Evolutionary conservation across 2,888 invertebrate species (phyloP).

Genomic region (Andrena fulva): DNA sequence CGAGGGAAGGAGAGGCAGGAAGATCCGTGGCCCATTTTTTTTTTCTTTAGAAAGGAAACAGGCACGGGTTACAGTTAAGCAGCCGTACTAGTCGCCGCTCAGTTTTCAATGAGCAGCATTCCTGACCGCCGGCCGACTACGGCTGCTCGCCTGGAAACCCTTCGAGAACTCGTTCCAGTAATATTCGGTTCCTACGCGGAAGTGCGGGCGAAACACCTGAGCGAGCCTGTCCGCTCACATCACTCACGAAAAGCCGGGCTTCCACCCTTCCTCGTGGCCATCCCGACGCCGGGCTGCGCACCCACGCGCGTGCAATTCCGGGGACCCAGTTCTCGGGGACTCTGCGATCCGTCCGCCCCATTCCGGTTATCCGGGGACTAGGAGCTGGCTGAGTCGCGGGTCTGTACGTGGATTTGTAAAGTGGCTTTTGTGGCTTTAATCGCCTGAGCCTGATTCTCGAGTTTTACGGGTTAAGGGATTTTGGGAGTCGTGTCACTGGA

Average conservation of each 20-base stretch:
- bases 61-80: slow-evolving; percentile 78
- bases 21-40: slow-evolving; percentile 78
- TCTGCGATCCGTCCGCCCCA: not conserved
- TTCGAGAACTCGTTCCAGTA: slow-evolving; percentile 58
- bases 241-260: slow-evolving; percentile 9
- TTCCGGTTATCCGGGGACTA: not conserved
- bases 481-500: too few relatives aligned
- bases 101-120: slow-evolving; percentile 71
- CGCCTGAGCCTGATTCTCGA: too few relatives aligned
- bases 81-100: slow-evolving; percentile 50
- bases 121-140: slow-evolving; percentile 54
- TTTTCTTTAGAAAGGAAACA: slow-evolving; percentile 78
- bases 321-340: not conserved
- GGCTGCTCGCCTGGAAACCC: slow-evolving; percentile 64
- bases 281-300: not conserved
- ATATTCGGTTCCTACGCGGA: slow-evolving; percentile 68
- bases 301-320: not conserved
- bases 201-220: slow-evolving; percentile 59
- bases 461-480: too few relatives aligned
- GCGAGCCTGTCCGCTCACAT: slow-evolving; percentile 32
- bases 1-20: slow-evolving; percentile 47
- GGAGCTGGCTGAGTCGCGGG: not conserved
- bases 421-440: not conserved
- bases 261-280: slow-evolving; percentile 12
- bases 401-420: not conserved